Base-by-base conservation (phyloP, 2,888 invertebrate genomes). In the Antitype chi region DNA sequence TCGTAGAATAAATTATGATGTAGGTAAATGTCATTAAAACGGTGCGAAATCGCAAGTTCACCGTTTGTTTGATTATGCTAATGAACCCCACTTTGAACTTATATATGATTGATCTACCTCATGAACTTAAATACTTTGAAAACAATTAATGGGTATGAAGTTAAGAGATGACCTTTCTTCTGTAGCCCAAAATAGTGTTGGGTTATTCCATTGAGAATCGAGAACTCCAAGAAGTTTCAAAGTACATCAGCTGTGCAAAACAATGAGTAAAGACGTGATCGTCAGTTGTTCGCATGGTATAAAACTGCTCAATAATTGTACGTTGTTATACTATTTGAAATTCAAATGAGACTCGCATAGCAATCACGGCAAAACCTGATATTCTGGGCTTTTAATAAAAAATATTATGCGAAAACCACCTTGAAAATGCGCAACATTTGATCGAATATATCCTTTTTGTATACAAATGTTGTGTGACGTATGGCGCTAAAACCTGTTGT, bases 301-400 rank as follows among this genome's bases (percentile, higher is more conserved):
- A 79, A 49, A 78, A 70, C 66, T 70, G 67, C 63, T 83, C 66
- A 70, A 60, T 75, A 69, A 84, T 79, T 79, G 53, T 79, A 75
- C 62, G 64, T 76, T 76, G 70, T 70, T 84, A 55, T 81, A 66
- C 32, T 75, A 87, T 88, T 88, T 86, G 76, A 81, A 86, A 76
- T 87, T 88, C 86, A 88, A 88, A 88, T 88, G 79, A 87, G 81
- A 52, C 68, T 72, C 67, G 76, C 66, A 25, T 71, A 82, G 77
- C 72, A 74, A 80, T 82, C 69, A 77, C 59, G 43, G 66, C 55
- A 80, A 83, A 88, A 88, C 88, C 82, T 75, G 85, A 87, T 86
- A 80, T 88, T 84, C 73, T 78, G 64, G 43, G 74, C 55, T 78
- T 79, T 74, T 75, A 68, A 74, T 76, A 75, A 84, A 82, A 74